These are phyloP conservation scores for Ictidomys tridecemlineatus DNA, from an alignment of 2,113 vertebrate species.

Conservation along the genomic window DNA sequence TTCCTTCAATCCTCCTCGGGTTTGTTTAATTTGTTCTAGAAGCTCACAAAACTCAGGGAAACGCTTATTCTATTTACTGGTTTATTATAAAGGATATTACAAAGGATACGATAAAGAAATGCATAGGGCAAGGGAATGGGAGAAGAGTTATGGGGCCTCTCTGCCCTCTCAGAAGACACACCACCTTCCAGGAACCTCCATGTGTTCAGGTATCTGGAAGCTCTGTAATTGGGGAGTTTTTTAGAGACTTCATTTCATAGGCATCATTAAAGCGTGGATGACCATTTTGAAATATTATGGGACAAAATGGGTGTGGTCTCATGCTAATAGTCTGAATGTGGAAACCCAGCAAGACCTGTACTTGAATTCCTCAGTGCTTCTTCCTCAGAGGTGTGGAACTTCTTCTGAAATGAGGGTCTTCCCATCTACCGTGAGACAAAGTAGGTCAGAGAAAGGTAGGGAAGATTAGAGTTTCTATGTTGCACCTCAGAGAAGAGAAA, in stretches of 20 bases:
- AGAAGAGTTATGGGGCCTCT: not conserved
- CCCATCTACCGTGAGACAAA: not conserved
- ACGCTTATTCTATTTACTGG: not conserved
- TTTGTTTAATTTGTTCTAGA: not conserved
- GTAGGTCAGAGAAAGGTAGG: not conserved
- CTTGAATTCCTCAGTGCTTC: not conserved
- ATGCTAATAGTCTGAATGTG: too few species aligned
- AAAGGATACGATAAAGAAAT: not conserved
- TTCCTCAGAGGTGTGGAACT: not conserved
- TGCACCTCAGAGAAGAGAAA: not conserved
- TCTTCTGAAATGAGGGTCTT: not conserved
- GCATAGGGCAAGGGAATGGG: not conserved
- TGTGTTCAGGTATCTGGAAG: not conserved
- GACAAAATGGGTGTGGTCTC: not conserved
- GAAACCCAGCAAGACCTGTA: not conserved
- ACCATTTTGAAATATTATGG: not conserved
- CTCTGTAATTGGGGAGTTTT: not conserved
- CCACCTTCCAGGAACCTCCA: not conserved
- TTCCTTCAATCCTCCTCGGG: not conserved
- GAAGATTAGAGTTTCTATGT: not conserved
- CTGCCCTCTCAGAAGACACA: not conserved
- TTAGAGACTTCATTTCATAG: not conserved
- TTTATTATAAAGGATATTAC: not conserved
- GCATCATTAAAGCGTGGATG: not conserved
- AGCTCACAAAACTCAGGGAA: not conserved